These are phyloP conservation scores for Hydractinia symbiolongicarpus DNA, from an alignment of 30 jellyfish, hydroid and myxozoan species.

Conservation along the genomic window DNA sequence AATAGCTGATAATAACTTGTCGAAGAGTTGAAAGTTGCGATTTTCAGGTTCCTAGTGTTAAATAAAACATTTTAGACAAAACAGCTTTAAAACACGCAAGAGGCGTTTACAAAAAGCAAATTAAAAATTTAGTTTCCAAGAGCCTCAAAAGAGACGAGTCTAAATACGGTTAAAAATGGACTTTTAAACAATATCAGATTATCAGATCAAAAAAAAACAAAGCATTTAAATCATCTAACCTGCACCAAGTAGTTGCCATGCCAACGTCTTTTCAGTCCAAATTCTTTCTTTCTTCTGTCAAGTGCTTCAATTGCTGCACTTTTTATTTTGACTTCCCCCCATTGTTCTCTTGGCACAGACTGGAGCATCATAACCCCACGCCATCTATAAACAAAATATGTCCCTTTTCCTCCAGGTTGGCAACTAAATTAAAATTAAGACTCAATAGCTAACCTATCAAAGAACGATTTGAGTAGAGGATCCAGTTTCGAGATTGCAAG, in stretches of 20 bases:
- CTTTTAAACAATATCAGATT: no score
- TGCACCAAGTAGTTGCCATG: conserved; percentile 66
- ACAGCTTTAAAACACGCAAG: not conserved
- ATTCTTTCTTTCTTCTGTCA: conserved; percentile 55
- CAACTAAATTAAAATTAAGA: not conserved
- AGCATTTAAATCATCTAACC: conserved; percentile 43
- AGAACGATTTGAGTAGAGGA: conserved; percentile 65
- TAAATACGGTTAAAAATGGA: no score
- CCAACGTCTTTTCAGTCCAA: conserved; percentile 79
- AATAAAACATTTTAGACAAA: not conserved
- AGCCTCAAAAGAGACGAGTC: not conserved
- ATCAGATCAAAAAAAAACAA: no score
- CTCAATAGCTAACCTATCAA: conserved; percentile 47
- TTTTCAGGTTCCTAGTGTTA: conserved; percentile 33
- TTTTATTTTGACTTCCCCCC: conserved; percentile 93
- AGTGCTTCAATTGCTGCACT: conserved; percentile 89
- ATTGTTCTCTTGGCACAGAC: conserved; percentile 74
- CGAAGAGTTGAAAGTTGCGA: conserved; percentile 18
- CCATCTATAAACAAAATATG: conserved; percentile 50
- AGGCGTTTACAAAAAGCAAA: not conserved
- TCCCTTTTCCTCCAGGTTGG: not conserved
- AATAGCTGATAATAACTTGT: not conserved
- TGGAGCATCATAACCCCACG: conserved; percentile 85
- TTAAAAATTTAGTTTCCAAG: not conserved
- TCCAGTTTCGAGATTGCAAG: conserved; percentile 35